These are phyloP conservation scores for Scaptomyza pallida DNA, from an alignment of 1,140 invertebrate species.

Conservation along the genomic window DNA sequence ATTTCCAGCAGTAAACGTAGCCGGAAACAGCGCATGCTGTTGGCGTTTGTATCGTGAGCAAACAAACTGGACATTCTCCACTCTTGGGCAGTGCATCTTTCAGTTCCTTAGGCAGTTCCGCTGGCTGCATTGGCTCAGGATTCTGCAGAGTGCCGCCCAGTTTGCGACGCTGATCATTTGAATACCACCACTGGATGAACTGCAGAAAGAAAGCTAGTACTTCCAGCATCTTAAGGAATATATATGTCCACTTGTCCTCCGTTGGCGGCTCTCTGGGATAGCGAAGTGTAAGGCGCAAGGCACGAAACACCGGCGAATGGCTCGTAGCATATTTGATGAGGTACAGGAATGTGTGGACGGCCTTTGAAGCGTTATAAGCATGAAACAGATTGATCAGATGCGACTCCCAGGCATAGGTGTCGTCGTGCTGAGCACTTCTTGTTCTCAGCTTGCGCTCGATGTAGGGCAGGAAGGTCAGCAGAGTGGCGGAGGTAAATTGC, in stretches of 20 bases:
- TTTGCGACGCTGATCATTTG: slow-evolving; percentile 73
- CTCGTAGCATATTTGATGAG: slow-evolving; percentile 67
- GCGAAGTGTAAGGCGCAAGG: slow-evolving; percentile 58
- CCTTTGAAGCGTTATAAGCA: slow-evolving; percentile 69
- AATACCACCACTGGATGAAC: slow-evolving; percentile 83
- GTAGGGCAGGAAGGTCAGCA: slow-evolving; percentile 69
- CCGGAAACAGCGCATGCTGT: slow-evolving; percentile 79
- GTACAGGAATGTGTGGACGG: slow-evolving; percentile 74
- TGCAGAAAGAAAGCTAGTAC: slow-evolving; percentile 80
- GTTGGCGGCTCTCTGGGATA: slow-evolving; percentile 67
- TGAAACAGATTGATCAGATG: slow-evolving; percentile 65
- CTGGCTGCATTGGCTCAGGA: slow-evolving; percentile 47
- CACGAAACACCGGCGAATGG: slow-evolving; percentile 69
- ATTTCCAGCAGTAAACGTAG: slow-evolving; percentile 82
- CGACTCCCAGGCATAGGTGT: slow-evolving; percentile 55
- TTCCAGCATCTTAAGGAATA: slow-evolving; percentile 74
- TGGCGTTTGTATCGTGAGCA: slow-evolving; percentile 63
- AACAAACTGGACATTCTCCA: slow-evolving; percentile 73
- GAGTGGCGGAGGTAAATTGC: slow-evolving; percentile 62
- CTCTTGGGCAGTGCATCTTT: slow-evolving; percentile 30
- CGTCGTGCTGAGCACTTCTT: slow-evolving; percentile 58
- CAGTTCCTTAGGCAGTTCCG: slow-evolving; percentile 24
- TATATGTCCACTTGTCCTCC: slow-evolving; percentile 72
- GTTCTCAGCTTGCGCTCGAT: slow-evolving; percentile 64
- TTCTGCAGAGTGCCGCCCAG: slow-evolving; percentile 66